Evolutionary conservation across 2,888 invertebrate species (phyloP).

Genomic region (Catocala sponsa): DNA sequence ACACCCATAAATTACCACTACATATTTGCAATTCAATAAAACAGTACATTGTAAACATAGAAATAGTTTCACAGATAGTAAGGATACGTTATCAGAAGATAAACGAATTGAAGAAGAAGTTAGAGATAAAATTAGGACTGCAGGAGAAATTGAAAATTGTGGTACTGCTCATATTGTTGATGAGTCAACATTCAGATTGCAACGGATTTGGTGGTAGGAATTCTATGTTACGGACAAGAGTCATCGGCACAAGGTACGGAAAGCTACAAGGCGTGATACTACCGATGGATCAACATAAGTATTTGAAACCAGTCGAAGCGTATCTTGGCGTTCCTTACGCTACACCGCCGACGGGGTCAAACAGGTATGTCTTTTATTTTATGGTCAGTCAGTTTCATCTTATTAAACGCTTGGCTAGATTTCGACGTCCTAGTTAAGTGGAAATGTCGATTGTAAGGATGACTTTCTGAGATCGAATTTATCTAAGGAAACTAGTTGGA

Average conservation of each 20-base stretch:
- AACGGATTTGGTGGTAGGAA: conserved; percentile 85
- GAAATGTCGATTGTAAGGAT: conserved; percentile 41
- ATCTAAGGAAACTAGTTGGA: conserved; percentile 27
- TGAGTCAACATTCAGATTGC: conserved; percentile 73
- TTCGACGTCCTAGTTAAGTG: conserved; percentile 39
- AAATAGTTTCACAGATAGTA: conserved; percentile 49
- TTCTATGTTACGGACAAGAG: conserved; percentile 92
- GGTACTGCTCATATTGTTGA: conserved; percentile 69
- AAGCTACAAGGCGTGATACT: conserved; percentile 94
- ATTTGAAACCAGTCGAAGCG: conserved; percentile 92
- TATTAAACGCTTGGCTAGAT: conserved; percentile 48
- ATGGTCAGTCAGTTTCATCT: conserved; percentile 45
- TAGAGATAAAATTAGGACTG: conserved; percentile 56
- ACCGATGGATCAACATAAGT: conserved; percentile 93
- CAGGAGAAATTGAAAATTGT: conserved; percentile 68
- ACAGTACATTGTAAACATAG: conserved; percentile 68
- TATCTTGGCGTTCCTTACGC: conserved; percentile 96
- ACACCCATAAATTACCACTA: conserved; percentile 79
- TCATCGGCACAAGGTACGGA: conserved; percentile 95
- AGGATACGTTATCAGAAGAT: conserved; percentile 37
- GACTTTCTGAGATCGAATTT: conserved; percentile 37
- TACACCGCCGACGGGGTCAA: conserved; percentile 94
- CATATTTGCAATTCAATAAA: conserved; percentile 85
- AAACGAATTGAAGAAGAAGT: conserved; percentile 49
- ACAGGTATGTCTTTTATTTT: conserved; percentile 86